Percentiles rank a stretch among this genome's conserved stretches.
Evolutionary conservation across 2,888 invertebrate species (phyloP).

Genomic region (Aporophyla lueneburgensis): DNA sequence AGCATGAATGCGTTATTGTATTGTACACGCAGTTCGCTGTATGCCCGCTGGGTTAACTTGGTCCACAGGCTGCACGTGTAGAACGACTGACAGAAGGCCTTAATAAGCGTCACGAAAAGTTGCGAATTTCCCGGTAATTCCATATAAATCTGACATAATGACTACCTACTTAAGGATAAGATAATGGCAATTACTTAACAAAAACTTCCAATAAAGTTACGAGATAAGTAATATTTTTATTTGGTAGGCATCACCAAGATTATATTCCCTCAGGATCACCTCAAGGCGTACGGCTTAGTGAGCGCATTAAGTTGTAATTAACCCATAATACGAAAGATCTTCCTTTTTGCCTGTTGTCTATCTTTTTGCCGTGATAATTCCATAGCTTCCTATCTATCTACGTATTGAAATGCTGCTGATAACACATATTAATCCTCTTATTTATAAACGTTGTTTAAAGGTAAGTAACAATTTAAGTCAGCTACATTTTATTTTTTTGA

Average conservation of each 20-base stretch:
- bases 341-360: neutral
- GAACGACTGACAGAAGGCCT: too few relatives aligned
- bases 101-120: neutral
- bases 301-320: conserved; percentile 21
- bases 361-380: neutral
- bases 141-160: neutral
- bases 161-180: neutral
- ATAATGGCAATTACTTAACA: neutral
- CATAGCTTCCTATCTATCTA: neutral
- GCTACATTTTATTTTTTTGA: too few relatives aligned
- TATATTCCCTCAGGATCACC: conserved; percentile 8
- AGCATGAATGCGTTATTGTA: too few relatives aligned
- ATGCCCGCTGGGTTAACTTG: too few relatives aligned
- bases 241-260: neutral
- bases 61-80: too few relatives aligned
- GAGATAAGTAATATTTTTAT: conserved; percentile 19
- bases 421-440: neutral
- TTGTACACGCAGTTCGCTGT: too few relatives aligned
- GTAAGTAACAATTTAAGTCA: neutral
- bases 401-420: neutral
- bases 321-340: neutral
- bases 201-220: neutral
- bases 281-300: neutral
- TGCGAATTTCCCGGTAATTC: too few relatives aligned
- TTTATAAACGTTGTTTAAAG: neutral